These are phyloP conservation scores for Dascyllus trimaculatus DNA, from an alignment of 2,113 vertebrate genomes.

Conservation along the genomic window DNA sequence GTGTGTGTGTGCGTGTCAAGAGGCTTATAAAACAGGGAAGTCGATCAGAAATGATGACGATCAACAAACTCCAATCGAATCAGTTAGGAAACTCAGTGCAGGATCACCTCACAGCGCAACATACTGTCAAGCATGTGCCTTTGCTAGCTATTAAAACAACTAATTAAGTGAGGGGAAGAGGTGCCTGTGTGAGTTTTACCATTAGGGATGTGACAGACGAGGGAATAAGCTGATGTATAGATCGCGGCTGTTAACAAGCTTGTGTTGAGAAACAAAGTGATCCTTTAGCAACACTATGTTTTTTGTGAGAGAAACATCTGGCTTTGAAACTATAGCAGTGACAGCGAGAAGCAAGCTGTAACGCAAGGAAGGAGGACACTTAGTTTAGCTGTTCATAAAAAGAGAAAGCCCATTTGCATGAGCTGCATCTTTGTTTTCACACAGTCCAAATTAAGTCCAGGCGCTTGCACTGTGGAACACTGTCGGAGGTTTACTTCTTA, in stretches of 20 bases:
- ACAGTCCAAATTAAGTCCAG: background rate
- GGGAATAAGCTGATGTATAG: slow-evolving; percentile 25
- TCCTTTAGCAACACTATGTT: background rate
- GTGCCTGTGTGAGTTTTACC: slow-evolving; percentile 8
- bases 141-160: background rate
- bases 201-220: slow-evolving; percentile 14
- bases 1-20: no score
- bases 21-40: no score
- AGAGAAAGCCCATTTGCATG: background rate
- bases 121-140: background rate
- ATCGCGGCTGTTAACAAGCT: slow-evolving; percentile 31
- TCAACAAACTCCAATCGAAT: slow-evolving; percentile 18
- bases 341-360: slow-evolving; percentile 35
- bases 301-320: slow-evolving; percentile 39
- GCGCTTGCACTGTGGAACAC: background rate
- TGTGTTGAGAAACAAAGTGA: slow-evolving; percentile 19
- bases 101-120: background rate
- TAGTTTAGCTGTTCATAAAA: background rate
- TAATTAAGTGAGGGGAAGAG: slow-evolving; percentile 40
- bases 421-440: slow-evolving; percentile 21
- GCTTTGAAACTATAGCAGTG: slow-evolving; percentile 24
- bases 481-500: slow-evolving; percentile 23
- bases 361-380: background rate
- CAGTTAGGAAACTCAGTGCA: background rate
- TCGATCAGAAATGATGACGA: no score